Evolutionary conservation across 2,797 vertebrate genomes (phyloP).

Genomic region (Acanthiza pusilla): DNA sequence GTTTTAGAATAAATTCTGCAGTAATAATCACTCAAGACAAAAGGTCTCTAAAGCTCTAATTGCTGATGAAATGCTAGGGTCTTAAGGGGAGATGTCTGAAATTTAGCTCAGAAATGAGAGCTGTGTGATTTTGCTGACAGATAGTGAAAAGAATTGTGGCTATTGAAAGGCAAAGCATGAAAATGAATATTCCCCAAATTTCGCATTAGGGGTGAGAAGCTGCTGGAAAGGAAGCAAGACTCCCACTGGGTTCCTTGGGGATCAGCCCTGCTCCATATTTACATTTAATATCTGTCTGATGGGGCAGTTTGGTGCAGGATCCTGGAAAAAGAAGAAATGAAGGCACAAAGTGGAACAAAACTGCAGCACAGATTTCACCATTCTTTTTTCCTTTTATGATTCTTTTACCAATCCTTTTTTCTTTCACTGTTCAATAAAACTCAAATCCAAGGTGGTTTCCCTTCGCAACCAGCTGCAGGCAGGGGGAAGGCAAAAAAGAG

Average conservation of each 20-base stretch:
- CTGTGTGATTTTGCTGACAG: constrained; percentile 19
- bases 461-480: rapidly evolving
- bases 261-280: not conserved
- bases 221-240: not conserved
- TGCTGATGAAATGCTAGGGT: constrained; percentile 37
- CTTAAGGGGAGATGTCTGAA: constrained; percentile 11
- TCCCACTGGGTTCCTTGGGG: not conserved
- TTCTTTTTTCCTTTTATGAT: not conserved
- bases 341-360: not conserved
- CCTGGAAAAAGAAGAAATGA: not conserved
- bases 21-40: constrained; percentile 64
- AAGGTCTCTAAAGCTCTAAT: constrained; percentile 56
- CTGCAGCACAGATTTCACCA: not conserved
- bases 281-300: not conserved
- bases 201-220: not conserved
- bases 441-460: not conserved
- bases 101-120: constrained; percentile 6
- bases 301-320: not conserved
- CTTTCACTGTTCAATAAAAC: not conserved
- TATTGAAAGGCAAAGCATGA: not conserved
- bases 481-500: not conserved
- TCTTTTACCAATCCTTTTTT: not conserved
- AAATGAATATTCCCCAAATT: constrained; percentile 19
- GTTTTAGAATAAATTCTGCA: constrained; percentile 57
- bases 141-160: not conserved